Conservation (phyloP, 2,888 invertebrate genomes). For the Oscheius myriophilus region DNA sequence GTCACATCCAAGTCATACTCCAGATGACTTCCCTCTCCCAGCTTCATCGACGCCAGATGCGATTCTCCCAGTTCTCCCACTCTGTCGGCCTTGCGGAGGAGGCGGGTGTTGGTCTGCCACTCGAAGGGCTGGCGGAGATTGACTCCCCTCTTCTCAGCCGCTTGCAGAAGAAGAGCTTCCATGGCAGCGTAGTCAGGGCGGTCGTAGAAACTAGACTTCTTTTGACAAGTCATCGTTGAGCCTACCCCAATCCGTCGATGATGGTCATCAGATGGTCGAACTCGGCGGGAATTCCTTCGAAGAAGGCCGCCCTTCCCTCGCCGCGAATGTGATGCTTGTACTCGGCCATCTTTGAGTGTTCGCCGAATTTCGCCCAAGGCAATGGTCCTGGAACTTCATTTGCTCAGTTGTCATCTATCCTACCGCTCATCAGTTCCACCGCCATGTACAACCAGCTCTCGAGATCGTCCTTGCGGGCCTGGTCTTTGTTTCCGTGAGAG, state of each 20-base stretch:
- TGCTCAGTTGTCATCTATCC: neutral
- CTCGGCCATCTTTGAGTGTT: conserved; percentile 34
- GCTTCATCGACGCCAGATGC: conserved; percentile 47
- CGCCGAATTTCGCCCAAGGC: conserved; percentile 46
- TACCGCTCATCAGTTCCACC: conserved; percentile 54
- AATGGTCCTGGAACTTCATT: conserved; percentile 40
- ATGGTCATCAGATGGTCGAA: conserved; percentile 52
- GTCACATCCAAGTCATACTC: conserved; percentile 12
- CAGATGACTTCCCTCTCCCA: neutral
- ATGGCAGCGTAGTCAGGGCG: conserved; percentile 54
- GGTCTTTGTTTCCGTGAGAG: conserved; percentile 59
- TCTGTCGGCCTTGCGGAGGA: conserved; percentile 47
- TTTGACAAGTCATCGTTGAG: neutral
- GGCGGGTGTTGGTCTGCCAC: conserved; percentile 50
- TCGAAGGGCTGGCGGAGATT: conserved; percentile 55
- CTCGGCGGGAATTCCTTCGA: conserved; percentile 53
- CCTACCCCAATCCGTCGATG: conserved; percentile 39
- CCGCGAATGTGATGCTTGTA: conserved; percentile 36
- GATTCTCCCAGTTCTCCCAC: conserved; percentile 60
- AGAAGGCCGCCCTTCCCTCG: conserved; percentile 41
- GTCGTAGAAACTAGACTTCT: conserved; percentile 50
- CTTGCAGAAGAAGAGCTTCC: conserved; percentile 39
- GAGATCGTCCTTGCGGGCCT: conserved; percentile 61
- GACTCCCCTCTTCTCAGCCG: conserved; percentile 41
- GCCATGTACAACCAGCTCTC: conserved; percentile 67